A percentile compares a stretch with the other conserved stretches of the same genome.
Evolutionary conservation across 2,888 invertebrate species (phyloP).

Genomic region (Cosmia pyralina): DNA sequence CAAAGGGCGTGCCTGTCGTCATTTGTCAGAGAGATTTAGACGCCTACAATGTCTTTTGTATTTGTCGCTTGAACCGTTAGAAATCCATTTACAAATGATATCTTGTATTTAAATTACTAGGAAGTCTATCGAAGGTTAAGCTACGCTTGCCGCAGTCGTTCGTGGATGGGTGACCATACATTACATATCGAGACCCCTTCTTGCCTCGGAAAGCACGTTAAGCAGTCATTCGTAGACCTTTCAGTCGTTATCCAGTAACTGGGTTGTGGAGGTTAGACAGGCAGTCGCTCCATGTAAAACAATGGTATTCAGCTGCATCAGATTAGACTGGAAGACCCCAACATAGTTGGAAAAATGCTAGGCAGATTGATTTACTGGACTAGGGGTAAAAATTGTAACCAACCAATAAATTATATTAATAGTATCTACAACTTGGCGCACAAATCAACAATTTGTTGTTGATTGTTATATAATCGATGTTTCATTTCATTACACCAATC

Average conservation of each 20-base stretch:
- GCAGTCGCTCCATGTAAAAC: background rate
- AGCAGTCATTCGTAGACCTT: background rate
- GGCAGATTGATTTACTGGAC: no score
- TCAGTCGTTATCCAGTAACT: background rate
- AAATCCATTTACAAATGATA: conserved; percentile 39
- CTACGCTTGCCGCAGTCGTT: no score
- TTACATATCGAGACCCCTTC: background rate
- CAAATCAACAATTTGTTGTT: conserved; percentile 27
- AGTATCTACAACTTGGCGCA: conserved; percentile 7
- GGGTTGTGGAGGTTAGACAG: background rate
- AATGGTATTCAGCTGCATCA: background rate
- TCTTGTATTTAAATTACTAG: background rate
- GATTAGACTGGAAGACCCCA: background rate
- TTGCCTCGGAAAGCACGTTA: background rate
- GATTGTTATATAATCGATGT: conserved; percentile 10
- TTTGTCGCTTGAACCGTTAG: conserved; percentile 12
- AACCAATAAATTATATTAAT: background rate
- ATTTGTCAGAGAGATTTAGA: conserved; percentile 42
- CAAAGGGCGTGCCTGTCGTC: conserved; percentile 36
- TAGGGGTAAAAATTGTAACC: background rate
- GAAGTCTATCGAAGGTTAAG: background rate
- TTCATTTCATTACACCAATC: background rate
- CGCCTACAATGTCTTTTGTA: conserved; percentile 28
- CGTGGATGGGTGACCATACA: background rate
- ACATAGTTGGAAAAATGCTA: background rate